Evolutionary conservation across 1,140 invertebrate species (phyloP).

Genomic region (Idris sp.): DNA sequence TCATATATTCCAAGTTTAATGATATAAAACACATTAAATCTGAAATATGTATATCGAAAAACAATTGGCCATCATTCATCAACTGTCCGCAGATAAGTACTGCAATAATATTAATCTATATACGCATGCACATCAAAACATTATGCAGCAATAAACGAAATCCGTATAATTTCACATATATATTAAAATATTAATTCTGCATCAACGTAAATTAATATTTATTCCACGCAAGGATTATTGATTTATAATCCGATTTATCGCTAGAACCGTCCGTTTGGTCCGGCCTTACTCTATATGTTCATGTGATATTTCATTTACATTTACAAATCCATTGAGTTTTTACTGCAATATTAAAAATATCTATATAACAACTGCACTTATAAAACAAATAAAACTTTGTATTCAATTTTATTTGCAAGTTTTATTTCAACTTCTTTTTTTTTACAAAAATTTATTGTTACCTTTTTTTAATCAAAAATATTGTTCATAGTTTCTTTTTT

Average conservation of each 20-base stretch:
- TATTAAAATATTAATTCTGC: slow-evolving; percentile 45
- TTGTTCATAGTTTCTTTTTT: too few relatives aligned
- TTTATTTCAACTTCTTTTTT: too few relatives aligned
- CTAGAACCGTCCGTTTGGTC: slow-evolving; percentile 17
- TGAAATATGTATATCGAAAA: slow-evolving; percentile 38
- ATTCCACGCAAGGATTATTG: slow-evolving; percentile 34
- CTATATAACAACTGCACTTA: slow-evolving; percentile 12
- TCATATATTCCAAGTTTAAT: slow-evolving; percentile 19
- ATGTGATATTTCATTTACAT: slow-evolving; percentile 37
- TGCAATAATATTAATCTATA: slow-evolving; percentile 44
- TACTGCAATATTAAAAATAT: slow-evolving; percentile 42
- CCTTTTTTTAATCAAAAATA: too few relatives aligned
- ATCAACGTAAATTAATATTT: slow-evolving; percentile 39
- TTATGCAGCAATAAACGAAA: slow-evolving; percentile 38
- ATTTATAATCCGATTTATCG: slow-evolving; percentile 55
- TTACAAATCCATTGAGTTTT: slow-evolving; percentile 36
- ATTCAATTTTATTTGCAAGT: neutral
- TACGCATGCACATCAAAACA: slow-evolving; percentile 29
- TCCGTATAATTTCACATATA: slow-evolving; percentile 44
- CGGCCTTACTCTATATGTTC: slow-evolving; percentile 9
- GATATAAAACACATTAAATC: slow-evolving; percentile 24
- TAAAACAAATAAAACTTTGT: slow-evolving; percentile 14
- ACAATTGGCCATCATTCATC: slow-evolving; percentile 43
- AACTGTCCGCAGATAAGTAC: slow-evolving; percentile 35
- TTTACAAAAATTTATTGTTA: too few relatives aligned